Base-by-base conservation (phyloP, 1,140 invertebrate species). In the Caenorhabditis briggsae region DNA sequence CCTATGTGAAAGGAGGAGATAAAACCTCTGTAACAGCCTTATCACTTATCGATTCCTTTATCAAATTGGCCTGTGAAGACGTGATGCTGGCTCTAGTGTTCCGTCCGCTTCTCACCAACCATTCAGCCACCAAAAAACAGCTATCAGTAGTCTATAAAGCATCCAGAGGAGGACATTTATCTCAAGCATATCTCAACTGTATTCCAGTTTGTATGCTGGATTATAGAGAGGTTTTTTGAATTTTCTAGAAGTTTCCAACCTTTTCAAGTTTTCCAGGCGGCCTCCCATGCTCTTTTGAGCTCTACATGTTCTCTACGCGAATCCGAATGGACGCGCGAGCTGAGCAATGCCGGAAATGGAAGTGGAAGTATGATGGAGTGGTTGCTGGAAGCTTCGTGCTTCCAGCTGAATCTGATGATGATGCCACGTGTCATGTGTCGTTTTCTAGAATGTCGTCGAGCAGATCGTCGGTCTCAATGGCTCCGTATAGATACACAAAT, bases 11-110 rank as follows among this genome's bases (percentile, higher is more conserved):
- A 90, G 91, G 93, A 91, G 89, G 90, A 85, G 90, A 92, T 74
- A 88, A 86, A 56, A 93, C 98, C 11, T 96, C 96, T 89, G 94
- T 98, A 87, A 96, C 97, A 2, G 96, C 97, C 0, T 92, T 99
- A 88, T 95, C 96, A 0, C 91, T 99, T 11, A 96, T 99, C 92
- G 95, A 96, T 92, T 97, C 96, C 0, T 93, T 99, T 82, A 94
- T 98, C 41, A 95, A 96, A 90, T 93, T 98, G 59, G 96, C 97
- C 92, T 98, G 96, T 93, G 97, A 99, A 93, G 97, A 99, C 93
- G 94, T 98, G n/a, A 96, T 98, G 95, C 46, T 87, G 6, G 64
- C 56, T 70, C 86, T 87, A 12, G 82, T 82, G 2, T 58, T 87
- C 23, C 48, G 82, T 8, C 84, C 50, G 9, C 65, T 87, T 25